Percentiles rank a stretch among this genome's conserved stretches.
Evolutionary conservation across 1,140 invertebrate genomes (phyloP).

Genomic region (Drosophila kikkawai): DNA sequence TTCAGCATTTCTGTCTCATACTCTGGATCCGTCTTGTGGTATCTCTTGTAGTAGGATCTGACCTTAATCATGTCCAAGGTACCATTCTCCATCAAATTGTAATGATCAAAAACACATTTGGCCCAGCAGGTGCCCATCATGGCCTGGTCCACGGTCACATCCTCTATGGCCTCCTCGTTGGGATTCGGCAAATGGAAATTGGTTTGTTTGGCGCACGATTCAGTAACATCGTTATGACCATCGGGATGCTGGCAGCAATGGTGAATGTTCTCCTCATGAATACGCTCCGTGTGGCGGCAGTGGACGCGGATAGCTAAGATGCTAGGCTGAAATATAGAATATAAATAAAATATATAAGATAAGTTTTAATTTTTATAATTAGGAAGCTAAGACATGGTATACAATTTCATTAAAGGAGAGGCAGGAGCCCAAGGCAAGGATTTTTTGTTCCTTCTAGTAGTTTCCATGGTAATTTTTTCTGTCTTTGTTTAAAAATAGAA

Average conservation of each 20-base stretch:
- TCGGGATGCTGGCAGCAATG: conserved; percentile 72
- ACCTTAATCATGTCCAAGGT: conserved; percentile 65
- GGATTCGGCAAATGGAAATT: conserved; percentile 49
- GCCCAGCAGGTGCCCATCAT: conserved; percentile 64
- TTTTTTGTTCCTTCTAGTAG: neutral
- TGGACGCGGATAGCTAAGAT: conserved; percentile 22
- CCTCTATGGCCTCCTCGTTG: conserved; percentile 66
- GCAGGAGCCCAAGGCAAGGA: neutral
- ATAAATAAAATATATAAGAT: neutral
- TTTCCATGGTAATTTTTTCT: neutral
- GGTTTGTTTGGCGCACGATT: conserved; percentile 58
- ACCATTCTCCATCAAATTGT: conserved; percentile 47
- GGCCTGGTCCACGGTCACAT: conserved; percentile 64
- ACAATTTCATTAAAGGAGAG: too few species aligned
- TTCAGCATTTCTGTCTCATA: conserved; percentile 69
- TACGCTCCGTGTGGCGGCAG: conserved; percentile 51
- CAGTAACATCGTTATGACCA: conserved; percentile 62
- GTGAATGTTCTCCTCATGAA: conserved; percentile 76
- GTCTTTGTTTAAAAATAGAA: too few species aligned
- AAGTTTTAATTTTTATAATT: too few species aligned
- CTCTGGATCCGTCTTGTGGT: conserved; percentile 57
- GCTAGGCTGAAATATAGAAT: neutral
- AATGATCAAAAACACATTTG: conserved; percentile 70
- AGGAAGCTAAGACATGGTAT: too few species aligned
- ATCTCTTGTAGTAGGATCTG: conserved; percentile 39